Percentiles rank a stretch among this genome's conserved stretches.
phyloP scores from a whole-genome alignment of 2,888 invertebrate genomes.

The Polylopha cassiicola region DNA sequence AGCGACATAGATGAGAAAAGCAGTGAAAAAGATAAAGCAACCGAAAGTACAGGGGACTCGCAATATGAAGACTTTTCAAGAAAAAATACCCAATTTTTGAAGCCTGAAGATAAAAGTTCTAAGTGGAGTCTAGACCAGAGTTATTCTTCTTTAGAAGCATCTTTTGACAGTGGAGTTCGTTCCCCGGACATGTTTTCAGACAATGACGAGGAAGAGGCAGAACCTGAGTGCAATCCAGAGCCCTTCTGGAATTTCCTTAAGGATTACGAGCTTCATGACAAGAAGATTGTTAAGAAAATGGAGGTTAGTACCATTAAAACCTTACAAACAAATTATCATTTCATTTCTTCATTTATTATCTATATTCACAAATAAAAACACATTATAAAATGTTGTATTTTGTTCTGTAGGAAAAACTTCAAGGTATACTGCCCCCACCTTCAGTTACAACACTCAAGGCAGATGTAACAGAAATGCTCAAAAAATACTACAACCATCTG shows the following conservation, averaged over 20 bases:
- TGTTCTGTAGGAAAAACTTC: slow-evolving; percentile 75
- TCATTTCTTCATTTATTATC: background rate
- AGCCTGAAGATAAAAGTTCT: slow-evolving; percentile 42
- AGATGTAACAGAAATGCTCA: slow-evolving; percentile 81
- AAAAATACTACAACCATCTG: slow-evolving; percentile 74
- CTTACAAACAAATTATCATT: background rate
- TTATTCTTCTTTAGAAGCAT: slow-evolving; percentile 63
- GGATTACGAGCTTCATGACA: slow-evolving; percentile 60
- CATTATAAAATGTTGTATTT: slow-evolving; percentile 2
- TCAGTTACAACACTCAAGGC: slow-evolving; percentile 82
- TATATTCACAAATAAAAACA: too few relatives aligned
- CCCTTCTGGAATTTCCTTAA: slow-evolving; percentile 61
- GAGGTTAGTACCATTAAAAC: slow-evolving; percentile 43
- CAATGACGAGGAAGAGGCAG: slow-evolving; percentile 64
- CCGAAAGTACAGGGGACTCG: slow-evolving; percentile 54
- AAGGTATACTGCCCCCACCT: slow-evolving; percentile 85
- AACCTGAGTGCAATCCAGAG: slow-evolving; percentile 33
- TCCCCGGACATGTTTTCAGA: slow-evolving; percentile 84
- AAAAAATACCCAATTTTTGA: slow-evolving; percentile 35
- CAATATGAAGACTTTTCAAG: slow-evolving; percentile 48
- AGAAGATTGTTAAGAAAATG: slow-evolving; percentile 55
- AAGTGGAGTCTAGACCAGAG: slow-evolving; percentile 66
- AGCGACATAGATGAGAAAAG: slow-evolving; percentile 31
- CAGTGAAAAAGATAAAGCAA: slow-evolving; percentile 38
- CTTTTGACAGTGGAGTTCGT: slow-evolving; percentile 68